A percentile compares a stretch with the other conserved stretches of the same genome.
Conservation (phyloP, 2,888 invertebrate genomes). For the Pyrrhosoma nymphula region DNA sequence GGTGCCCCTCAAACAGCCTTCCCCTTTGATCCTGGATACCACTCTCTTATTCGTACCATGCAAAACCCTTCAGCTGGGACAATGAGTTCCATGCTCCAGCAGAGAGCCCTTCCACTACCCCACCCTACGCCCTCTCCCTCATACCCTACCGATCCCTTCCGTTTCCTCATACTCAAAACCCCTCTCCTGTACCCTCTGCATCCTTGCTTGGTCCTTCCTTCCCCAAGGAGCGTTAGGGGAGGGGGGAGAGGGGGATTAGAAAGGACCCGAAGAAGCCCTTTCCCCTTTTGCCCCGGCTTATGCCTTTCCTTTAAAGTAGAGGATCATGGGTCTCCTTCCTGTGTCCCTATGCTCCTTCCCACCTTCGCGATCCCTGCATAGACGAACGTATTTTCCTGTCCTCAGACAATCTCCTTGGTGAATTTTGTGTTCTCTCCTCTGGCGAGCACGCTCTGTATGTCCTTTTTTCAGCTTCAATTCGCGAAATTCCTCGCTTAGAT, state of each 20-base stretch:
- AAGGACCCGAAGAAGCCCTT: background rate
- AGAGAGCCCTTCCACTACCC: background rate
- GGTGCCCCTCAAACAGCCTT: conserved; percentile 2
- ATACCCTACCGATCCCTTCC: background rate
- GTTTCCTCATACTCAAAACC: background rate
- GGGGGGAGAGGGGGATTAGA: too few species aligned
- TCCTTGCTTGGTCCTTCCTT: background rate
- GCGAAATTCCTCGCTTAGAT: background rate
- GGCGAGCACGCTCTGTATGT: background rate
- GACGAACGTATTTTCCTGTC: background rate
- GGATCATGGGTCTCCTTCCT: background rate
- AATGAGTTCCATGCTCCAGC: conserved; percentile 48
- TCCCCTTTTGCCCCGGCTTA: background rate
- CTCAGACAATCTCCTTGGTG: background rate
- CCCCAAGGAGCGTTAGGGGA: background rate
- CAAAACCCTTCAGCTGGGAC: conserved; percentile 39
- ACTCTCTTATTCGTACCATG: conserved; percentile 19
- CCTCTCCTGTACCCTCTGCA: background rate
- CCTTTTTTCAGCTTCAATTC: background rate
- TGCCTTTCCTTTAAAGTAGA: background rate
- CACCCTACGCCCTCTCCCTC: background rate
- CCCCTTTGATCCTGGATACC: conserved; percentile 23
- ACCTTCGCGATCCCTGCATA: background rate
- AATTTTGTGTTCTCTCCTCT: background rate
- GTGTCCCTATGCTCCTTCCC: background rate